Conservation (phyloP, 2,797 vertebrate genomes). For the Helicolenus hilgendorfi region DNA sequence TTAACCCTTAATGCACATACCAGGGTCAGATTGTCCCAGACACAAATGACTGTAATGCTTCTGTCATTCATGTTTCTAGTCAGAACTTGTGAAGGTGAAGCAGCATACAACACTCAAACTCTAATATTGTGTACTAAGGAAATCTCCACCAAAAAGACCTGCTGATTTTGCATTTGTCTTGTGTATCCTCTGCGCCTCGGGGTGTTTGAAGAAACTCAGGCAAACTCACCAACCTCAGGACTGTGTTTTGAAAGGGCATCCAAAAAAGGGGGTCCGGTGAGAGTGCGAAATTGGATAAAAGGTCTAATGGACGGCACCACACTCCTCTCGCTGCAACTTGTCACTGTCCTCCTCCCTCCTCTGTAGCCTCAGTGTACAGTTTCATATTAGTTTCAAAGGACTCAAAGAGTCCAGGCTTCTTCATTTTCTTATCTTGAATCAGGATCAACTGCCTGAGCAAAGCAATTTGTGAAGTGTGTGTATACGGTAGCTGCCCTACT, state of each 20-base stretch:
- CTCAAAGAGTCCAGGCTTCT: slow-evolving; percentile 24
- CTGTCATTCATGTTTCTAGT: background rate
- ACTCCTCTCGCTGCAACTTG: slow-evolving; percentile 52
- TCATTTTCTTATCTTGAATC: slow-evolving; percentile 50
- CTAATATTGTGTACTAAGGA: background rate
- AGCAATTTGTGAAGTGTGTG: slow-evolving; percentile 42
- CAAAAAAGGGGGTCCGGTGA: background rate
- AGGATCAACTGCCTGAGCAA: slow-evolving; percentile 30
- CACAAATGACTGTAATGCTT: background rate
- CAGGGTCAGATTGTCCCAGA: too few species aligned
- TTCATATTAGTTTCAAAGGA: slow-evolving; percentile 68
- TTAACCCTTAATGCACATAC: too few species aligned
- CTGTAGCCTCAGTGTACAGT: slow-evolving; percentile 40
- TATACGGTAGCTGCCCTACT: background rate
- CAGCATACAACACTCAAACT: background rate
- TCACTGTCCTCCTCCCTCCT: slow-evolving; percentile 70
- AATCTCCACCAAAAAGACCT: background rate
- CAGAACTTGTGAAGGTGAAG: background rate
- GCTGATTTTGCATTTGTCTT: slow-evolving; percentile 1
- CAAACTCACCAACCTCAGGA: slow-evolving; percentile 1
- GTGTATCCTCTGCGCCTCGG: background rate
- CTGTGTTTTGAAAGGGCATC: slow-evolving; percentile 21
- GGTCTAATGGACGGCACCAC: slow-evolving; percentile 54
- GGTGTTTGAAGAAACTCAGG: slow-evolving; percentile 3
- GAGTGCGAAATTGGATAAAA: slow-evolving; percentile 59